These are phyloP conservation scores for Brenthis daphne DNA, from an alignment of 2,888 invertebrate genomes.

Conservation along the genomic window DNA sequence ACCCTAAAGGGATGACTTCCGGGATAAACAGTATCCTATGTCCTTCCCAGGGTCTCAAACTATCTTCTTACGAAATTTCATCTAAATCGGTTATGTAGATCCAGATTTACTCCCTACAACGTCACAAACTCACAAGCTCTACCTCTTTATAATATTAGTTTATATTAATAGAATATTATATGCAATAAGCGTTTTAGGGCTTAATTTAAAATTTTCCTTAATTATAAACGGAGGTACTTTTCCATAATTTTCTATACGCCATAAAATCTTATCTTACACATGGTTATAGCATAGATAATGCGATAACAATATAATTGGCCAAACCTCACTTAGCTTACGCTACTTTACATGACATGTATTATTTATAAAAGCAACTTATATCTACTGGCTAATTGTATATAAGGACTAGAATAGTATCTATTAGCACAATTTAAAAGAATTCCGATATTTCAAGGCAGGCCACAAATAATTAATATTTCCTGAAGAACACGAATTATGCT, in stretches of 20 bases:
- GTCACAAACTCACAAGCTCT: too few relatives aligned
- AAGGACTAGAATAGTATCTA: slow-evolving; percentile 8
- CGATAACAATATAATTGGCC: slow-evolving; percentile 10
- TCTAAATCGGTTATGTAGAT: too few relatives aligned
- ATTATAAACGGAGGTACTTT: slow-evolving; percentile 10
- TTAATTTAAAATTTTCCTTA: slow-evolving; percentile 7
- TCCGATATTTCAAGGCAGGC: slow-evolving; percentile 31
- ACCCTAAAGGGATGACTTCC: too few relatives aligned
- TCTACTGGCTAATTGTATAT: slow-evolving; percentile 15
- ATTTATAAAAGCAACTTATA: slow-evolving; percentile 18
- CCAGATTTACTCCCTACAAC: too few relatives aligned
- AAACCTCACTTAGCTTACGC: slow-evolving; percentile 12
- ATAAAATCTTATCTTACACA: slow-evolving; percentile 21
- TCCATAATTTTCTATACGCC: slow-evolving; percentile 14
- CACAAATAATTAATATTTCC: slow-evolving; percentile 22
- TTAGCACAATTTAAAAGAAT: slow-evolving; percentile 27
- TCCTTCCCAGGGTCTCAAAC: too few relatives aligned
- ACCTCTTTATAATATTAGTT: too few relatives aligned
- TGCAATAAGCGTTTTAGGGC: too few relatives aligned
- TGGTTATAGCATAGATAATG: slow-evolving; percentile 23
- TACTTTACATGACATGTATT: slow-evolving; percentile 4
- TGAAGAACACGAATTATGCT: slow-evolving; percentile 18
- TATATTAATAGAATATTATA: too few relatives aligned
- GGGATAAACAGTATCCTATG: too few relatives aligned
- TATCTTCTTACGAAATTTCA: too few relatives aligned